These are phyloP conservation scores for Leptatherina wallacei DNA, from an alignment of 2,797 vertebrate species.

Conservation along the genomic window DNA sequence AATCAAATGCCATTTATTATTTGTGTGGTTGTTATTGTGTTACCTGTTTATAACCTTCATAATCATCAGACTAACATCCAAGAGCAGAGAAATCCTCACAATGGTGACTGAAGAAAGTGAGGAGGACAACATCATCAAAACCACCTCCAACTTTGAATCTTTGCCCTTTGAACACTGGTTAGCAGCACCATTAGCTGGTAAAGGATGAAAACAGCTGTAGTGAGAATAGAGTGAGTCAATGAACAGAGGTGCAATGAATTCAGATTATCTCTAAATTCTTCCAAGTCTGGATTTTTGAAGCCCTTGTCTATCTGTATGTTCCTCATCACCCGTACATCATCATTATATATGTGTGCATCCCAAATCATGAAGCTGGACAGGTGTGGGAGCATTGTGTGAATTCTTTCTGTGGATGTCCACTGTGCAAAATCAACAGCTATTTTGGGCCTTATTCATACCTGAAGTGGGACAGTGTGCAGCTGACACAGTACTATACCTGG, in stretches of 20 bases:
- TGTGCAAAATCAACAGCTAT: background rate
- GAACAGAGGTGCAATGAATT: background rate
- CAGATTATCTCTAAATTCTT: slow-evolving; percentile 1
- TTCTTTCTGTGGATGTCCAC: background rate
- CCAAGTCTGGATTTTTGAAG: background rate
- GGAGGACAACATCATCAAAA: background rate
- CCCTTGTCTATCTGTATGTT: background rate
- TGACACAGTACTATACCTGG: background rate
- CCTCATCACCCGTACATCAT: background rate
- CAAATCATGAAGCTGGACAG: background rate
- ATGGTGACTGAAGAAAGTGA: background rate
- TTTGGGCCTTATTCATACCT: background rate
- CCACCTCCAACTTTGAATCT: background rate
- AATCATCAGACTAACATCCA: background rate
- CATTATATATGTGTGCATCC: background rate
- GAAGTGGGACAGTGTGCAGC: background rate
- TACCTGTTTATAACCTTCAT: background rate
- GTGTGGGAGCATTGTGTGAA: slow-evolving; percentile 8
- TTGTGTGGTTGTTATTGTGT: background rate
- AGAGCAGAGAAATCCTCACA: background rate
- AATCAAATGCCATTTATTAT: background rate
- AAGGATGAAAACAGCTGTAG: background rate
- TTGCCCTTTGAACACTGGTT: background rate
- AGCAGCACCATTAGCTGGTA: background rate
- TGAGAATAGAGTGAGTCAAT: background rate